Conservation (phyloP, 1,140 invertebrate species). For the Octopus sinensis region DNA sequence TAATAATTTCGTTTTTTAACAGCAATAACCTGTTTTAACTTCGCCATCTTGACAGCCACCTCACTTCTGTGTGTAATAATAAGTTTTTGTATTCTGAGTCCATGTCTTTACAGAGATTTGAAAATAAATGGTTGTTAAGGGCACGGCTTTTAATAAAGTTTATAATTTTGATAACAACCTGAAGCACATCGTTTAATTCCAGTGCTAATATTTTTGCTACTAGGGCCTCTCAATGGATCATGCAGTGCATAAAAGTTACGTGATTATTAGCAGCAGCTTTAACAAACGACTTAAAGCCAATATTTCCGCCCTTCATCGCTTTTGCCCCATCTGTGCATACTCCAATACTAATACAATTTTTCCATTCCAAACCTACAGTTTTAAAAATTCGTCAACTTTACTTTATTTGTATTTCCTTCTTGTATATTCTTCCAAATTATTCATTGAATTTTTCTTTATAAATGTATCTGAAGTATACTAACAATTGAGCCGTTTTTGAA, state of each 20-base stretch:
- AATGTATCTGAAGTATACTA: constrained; percentile 8
- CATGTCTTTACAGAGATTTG: not conserved
- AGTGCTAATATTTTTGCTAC: constrained; percentile 9
- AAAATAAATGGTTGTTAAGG: not conserved
- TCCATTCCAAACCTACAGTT: constrained; percentile 14
- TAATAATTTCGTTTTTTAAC: not conserved
- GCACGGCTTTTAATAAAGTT: constrained; percentile 6
- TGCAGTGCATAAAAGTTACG: not conserved
- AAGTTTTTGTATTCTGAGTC: not conserved
- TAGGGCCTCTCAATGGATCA: constrained; percentile 1
- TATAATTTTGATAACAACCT: not conserved
- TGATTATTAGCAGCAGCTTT: not conserved
- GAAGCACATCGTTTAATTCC: constrained; percentile 7
- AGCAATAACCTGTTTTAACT: not conserved
- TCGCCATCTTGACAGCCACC: not conserved
- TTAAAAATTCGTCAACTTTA: constrained; percentile 11
- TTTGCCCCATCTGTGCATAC: constrained; percentile 12
- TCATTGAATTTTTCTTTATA: constrained; percentile 7
- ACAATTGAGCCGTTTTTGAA: constrained; percentile 4
- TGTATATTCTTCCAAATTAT: not conserved
- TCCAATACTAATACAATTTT: not conserved
- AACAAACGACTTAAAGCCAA: constrained; percentile 6
- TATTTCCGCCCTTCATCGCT: constrained; percentile 4
- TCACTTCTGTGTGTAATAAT: not conserved
- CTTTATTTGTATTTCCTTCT: not conserved